These are phyloP conservation scores for Glaucopsyche alexis DNA, from an alignment of 2,888 invertebrate genomes.

Conservation along the genomic window DNA sequence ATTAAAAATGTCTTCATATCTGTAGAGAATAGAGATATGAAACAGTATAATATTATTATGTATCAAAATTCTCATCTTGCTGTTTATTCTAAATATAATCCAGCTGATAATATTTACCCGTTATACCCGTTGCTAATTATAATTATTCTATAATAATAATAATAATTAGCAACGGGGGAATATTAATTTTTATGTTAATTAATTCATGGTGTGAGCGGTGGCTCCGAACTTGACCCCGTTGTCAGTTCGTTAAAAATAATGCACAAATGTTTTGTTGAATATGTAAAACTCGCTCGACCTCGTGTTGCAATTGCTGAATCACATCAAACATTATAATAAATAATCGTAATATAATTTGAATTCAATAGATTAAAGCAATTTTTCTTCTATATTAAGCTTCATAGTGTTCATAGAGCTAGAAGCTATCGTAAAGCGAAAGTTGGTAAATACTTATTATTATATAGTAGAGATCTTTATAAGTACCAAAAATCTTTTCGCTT, in stretches of 20 bases:
- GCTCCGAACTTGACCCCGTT: slow-evolving; percentile 2
- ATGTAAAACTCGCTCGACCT: not conserved
- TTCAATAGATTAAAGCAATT: not conserved
- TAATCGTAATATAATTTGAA: not conserved
- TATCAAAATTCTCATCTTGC: too few relatives aligned
- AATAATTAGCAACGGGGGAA: not conserved
- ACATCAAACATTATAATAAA: not conserved
- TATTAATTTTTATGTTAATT: not conserved
- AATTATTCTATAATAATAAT: not conserved
- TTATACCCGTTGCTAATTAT: too few relatives aligned
- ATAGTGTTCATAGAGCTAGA: not conserved
- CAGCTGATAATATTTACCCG: too few relatives aligned
- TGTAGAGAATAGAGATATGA: too few relatives aligned
- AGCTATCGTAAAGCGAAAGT: too few relatives aligned
- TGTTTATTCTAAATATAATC: too few relatives aligned
- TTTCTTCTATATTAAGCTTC: not conserved
- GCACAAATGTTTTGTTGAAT: slow-evolving; percentile 20
- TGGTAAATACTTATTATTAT: too few relatives aligned
- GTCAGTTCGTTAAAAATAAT: slow-evolving; percentile 7
- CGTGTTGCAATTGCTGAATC: slow-evolving; percentile 21
- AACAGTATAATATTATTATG: too few relatives aligned
- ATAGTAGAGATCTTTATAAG: too few relatives aligned
- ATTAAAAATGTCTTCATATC: too few relatives aligned
- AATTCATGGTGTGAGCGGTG: not conserved
- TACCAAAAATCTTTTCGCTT: too few relatives aligned